A percentile compares a stretch with the other conserved stretches of the same genome.
phyloP scores from a whole-genome alignment of 2,797 vertebrate species.

The Oreochromis grahami region DNA sequence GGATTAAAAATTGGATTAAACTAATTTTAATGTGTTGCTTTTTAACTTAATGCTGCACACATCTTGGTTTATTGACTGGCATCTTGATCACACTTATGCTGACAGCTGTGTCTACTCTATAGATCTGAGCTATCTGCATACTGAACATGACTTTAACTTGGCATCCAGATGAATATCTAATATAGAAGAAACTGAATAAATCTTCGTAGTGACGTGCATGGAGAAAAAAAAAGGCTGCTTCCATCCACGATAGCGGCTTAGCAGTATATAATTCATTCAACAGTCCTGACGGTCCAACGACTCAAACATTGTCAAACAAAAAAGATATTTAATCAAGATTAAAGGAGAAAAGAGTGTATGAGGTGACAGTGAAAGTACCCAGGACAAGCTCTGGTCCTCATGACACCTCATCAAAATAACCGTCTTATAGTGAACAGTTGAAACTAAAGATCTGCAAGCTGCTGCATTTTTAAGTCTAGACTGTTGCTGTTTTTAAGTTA shows the following conservation, averaged over 20 bases:
- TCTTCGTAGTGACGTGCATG: neutral
- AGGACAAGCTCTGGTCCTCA: neutral
- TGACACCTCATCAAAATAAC: neutral
- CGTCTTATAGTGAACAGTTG: neutral
- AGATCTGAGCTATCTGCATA: neutral
- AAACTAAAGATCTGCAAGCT: neutral
- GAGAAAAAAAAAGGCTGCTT: neutral
- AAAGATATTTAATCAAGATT: conserved; percentile 44
- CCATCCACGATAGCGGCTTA: conserved; percentile 16
- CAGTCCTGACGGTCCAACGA: neutral
- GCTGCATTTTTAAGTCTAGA: neutral
- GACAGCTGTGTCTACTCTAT: neutral
- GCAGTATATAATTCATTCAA: conserved; percentile 17
- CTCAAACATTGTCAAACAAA: conserved; percentile 43
- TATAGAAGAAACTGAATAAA: neutral
- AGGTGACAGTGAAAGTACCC: conserved; percentile 19
- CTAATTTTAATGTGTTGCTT: neutral
- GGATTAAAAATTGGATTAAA: neutral
- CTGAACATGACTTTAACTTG: neutral
- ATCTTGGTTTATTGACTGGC: neutral
- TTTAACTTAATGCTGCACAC: neutral
- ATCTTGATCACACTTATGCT: neutral
- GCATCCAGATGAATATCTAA: neutral
- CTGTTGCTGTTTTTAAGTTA: neutral
- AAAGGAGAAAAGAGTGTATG: conserved; percentile 7